Base-by-base conservation (phyloP, 92 coral and sea anemone species). In the Heliopora coerulea region DNA sequence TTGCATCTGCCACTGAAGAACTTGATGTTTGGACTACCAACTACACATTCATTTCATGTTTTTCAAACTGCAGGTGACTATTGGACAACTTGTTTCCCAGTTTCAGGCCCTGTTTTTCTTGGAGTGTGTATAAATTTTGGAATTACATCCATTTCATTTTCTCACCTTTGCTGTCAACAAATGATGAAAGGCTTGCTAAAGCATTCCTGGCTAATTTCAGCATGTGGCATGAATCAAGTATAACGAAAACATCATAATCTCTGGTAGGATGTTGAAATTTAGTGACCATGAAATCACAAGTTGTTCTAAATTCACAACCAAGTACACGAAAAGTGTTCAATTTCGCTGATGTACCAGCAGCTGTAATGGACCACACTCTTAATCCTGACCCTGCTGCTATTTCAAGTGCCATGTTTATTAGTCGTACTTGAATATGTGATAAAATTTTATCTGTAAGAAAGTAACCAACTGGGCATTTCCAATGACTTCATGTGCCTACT, bases 391-490 rank as follows among this genome's bases (percentile, higher is more conserved):
- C 49, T 17, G 72, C 72, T 64, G 72, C 72, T 50, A 64, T 64
- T 40, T 35, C 29, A 4, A 64, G 54, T 13, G 72, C 72, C 20
- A 40, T 34, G 19, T 40, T 64, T 6, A 40, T 27, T 26, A 64
- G 21, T 21, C 37, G 27, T 64, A 50, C 49, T 35, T 32, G 72
- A 13, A 17, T 40, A 0, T 5, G 1, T n/a, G 67, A 8, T 61
- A 41, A 61, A 6, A 61, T 61, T 13, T 61, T 61, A 30, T 61
- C 67, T 1, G 41, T 32, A 0, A 61, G 34, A 13, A 61, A 61
- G 25, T 61, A 61, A n/a, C 67, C 67, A 61, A 61, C 30, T 15
- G 67, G 67, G 67, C 67, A 61, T 19, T 61, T 61, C 67, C 67
- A 61, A n/a, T 61, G 23, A 29, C 52, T 35, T 24, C 72, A 27